Conservation (phyloP, 2,888 invertebrate species). For the Geotrupes spiniger region DNA sequence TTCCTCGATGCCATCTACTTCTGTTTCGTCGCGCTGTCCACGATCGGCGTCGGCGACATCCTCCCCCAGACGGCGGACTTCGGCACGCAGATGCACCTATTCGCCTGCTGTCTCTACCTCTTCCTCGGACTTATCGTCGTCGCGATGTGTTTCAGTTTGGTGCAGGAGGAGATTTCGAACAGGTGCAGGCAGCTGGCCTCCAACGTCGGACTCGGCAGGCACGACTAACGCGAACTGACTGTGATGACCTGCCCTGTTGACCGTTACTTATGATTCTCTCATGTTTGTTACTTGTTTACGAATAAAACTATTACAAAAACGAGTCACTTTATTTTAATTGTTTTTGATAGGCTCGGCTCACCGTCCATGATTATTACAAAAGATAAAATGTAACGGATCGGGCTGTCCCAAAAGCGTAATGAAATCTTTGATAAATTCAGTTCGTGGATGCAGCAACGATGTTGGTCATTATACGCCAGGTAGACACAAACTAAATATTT, state of each 20-base stretch:
- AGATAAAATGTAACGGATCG: too few relatives aligned
- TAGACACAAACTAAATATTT: too few relatives aligned
- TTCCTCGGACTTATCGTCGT: conserved; percentile 76
- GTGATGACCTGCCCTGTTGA: too few relatives aligned
- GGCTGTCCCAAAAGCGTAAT: too few relatives aligned
- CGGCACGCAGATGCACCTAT: conserved; percentile 66
- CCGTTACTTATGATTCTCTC: background rate
- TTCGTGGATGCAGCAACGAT: too few relatives aligned
- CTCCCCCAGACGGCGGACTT: conserved; percentile 55
- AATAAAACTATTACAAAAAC: conserved; percentile 7
- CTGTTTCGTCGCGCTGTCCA: conserved; percentile 80
- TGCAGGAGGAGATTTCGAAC: conserved; percentile 76
- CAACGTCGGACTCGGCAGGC: conserved; percentile 57
- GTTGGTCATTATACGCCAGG: too few relatives aligned
- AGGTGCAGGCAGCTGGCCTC: conserved; percentile 71
- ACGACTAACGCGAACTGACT: background rate
- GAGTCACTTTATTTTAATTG: too few relatives aligned
- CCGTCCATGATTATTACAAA: too few relatives aligned
- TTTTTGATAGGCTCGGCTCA: too few relatives aligned
- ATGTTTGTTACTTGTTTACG: background rate
- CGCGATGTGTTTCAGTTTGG: conserved; percentile 80
- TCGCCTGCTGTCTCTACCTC: conserved; percentile 77
- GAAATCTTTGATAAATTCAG: too few relatives aligned
- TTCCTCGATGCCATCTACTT: conserved; percentile 80
- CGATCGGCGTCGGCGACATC: conserved; percentile 78